Evolutionary conservation across 2,113 vertebrate species (phyloP).

Genomic region (Melanerpes formicivorus): DNA sequence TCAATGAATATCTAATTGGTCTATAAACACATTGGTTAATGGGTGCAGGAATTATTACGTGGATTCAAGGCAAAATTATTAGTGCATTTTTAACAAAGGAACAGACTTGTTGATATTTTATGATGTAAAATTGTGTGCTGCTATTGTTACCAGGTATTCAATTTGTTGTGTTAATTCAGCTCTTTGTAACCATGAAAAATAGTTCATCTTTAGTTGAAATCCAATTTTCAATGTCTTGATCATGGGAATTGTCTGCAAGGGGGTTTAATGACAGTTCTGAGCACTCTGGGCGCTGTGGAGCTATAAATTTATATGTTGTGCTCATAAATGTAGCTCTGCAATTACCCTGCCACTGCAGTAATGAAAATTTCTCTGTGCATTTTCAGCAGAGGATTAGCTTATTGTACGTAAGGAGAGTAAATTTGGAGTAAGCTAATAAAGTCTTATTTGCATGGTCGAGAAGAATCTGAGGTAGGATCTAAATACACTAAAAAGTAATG

Average conservation of each 20-base stretch:
- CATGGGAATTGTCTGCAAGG: neutral
- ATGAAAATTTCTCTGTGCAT: neutral
- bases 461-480: neutral
- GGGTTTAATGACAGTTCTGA: slow-evolving; percentile 7
- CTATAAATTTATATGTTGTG: neutral
- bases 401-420: neutral
- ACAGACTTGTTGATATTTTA: neutral
- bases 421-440: neutral
- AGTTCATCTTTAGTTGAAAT: neutral
- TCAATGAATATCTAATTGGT: slow-evolving; percentile 7
- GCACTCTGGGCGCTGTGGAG: neutral
- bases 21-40: slow-evolving; percentile 32
- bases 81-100: neutral
- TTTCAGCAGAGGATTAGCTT: neutral
- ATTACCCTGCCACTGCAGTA: neutral
- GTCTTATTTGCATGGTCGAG: neutral
- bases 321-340: neutral
- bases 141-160: neutral
- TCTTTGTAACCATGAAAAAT: slow-evolving; percentile 2
- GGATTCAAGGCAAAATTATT: neutral
- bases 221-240: neutral
- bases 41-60: neutral
- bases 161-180: neutral
- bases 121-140: neutral
- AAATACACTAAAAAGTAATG: neutral